Evolutionary conservation across 2,113 vertebrate genomes (phyloP).

Genomic region (Agelaius phoeniceus): DNA sequence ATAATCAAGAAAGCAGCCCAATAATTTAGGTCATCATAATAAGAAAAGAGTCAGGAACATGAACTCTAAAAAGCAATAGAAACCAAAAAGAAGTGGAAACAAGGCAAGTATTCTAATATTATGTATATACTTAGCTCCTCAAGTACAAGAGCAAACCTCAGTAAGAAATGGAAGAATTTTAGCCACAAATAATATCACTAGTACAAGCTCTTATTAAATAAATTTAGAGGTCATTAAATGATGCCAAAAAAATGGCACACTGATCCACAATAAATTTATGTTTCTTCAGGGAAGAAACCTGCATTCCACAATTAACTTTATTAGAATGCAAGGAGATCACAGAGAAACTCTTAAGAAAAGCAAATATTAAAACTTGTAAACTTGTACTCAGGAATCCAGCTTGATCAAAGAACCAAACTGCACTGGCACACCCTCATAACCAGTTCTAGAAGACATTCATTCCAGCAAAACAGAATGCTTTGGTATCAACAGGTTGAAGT

Average conservation of each 20-base stretch:
- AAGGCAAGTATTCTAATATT: background rate
- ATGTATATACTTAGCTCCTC: background rate
- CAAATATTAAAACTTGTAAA: background rate
- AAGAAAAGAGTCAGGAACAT: background rate
- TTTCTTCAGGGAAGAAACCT: background rate
- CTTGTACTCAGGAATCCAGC: background rate
- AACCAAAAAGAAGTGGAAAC: background rate
- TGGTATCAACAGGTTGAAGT: background rate
- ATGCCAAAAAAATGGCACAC: background rate
- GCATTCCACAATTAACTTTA: background rate
- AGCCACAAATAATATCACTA: background rate
- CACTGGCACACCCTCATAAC: background rate
- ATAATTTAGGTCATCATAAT: background rate
- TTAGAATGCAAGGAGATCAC: background rate
- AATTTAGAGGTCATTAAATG: background rate
- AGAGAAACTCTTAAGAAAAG: background rate
- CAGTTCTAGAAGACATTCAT: background rate
- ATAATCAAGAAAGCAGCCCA: background rate
- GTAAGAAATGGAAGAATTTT: background rate
- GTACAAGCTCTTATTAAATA: background rate
- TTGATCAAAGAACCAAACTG: background rate
- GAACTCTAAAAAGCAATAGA: background rate
- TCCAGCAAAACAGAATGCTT: background rate
- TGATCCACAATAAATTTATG: background rate
- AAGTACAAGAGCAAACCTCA: background rate